These are phyloP conservation scores for Xylota segnis DNA, from an alignment of 2,888 invertebrate genomes.

Conservation along the genomic window DNA sequence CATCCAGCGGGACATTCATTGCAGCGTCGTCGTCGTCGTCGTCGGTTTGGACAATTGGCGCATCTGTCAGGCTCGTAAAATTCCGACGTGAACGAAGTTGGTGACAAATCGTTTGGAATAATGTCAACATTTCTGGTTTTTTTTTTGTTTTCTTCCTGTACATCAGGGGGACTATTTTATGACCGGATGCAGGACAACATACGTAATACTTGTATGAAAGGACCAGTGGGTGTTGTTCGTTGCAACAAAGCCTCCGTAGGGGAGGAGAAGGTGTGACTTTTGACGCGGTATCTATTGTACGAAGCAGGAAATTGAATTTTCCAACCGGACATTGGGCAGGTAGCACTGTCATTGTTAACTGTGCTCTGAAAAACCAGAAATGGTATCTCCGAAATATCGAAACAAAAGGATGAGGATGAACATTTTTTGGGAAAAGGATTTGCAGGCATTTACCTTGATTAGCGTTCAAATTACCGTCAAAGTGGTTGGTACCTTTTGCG, in stretches of 20 bases:
- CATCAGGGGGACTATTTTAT: conserved; percentile 38
- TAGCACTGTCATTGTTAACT: conserved; percentile 41
- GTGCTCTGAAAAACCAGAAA: conserved; percentile 20
- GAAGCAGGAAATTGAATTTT: conserved; percentile 51
- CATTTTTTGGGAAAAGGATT: conserved; percentile 70
- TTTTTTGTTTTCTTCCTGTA: conserved; percentile 1
- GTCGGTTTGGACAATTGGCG: conserved; percentile 59
- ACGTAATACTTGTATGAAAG: conserved; percentile 51
- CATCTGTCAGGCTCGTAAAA: conserved; percentile 73
- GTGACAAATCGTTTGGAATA: conserved; percentile 70
- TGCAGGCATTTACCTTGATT: conserved; percentile 42
- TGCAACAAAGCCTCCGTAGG: conserved; percentile 33
- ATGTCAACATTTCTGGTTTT: conserved; percentile 33
- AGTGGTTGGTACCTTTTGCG: conserved; percentile 28
- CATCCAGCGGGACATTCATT: conserved; percentile 49
- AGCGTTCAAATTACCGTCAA: conserved; percentile 60
- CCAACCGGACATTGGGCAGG: conserved; percentile 67
- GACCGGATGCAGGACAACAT: conserved; percentile 55
- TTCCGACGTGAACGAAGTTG: conserved; percentile 43
- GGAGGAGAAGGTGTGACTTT: conserved; percentile 45
- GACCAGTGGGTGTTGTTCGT: conserved; percentile 36
- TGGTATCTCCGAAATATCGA: conserved; percentile 10
- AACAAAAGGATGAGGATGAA: conserved; percentile 29
- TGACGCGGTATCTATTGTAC: conserved; percentile 50
- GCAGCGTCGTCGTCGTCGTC: conserved; percentile 36